Percentiles rank a stretch among this genome's conserved stretches.
Conservation (phyloP, 1,140 invertebrate species). For the Mizuhopecten yessoensis region DNA sequence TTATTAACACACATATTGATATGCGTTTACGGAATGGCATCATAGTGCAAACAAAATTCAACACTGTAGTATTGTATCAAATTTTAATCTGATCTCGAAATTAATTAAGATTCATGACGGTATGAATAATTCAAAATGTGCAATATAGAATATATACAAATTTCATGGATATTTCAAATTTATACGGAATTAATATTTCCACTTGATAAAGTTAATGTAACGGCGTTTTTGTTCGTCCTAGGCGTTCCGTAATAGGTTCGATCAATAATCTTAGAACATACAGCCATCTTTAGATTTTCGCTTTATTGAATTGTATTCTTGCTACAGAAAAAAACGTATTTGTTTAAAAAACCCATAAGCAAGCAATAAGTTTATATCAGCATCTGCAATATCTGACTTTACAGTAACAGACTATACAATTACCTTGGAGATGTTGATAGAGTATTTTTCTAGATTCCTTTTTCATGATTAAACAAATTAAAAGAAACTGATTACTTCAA, state of each 20-base stretch:
- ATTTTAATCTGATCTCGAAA: not conserved
- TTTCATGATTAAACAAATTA: too few relatives aligned
- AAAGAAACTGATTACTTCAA: too few relatives aligned
- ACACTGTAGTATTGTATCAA: not conserved
- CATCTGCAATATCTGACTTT: not conserved
- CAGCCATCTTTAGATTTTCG: not conserved
- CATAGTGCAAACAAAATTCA: not conserved
- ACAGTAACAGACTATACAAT: not conserved
- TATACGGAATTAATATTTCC: not conserved
- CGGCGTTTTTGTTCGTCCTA: not conserved
- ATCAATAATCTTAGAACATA: not conserved
- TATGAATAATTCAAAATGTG: not conserved
- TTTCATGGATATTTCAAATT: too few relatives aligned
- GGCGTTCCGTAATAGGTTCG: not conserved
- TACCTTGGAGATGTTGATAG: not conserved
- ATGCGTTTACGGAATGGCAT: not conserved
- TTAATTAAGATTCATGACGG: not conserved
- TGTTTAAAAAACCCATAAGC: too few relatives aligned
- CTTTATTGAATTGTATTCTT: slow-evolving; percentile 1
- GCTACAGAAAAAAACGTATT: not conserved
- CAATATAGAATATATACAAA: too few relatives aligned
- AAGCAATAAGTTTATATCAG: not conserved
- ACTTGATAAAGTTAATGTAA: not conserved
- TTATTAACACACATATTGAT: too few relatives aligned
- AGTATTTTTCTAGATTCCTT: too few relatives aligned